Percentiles rank a stretch among this genome's conserved stretches.
Evolutionary conservation across 2,113 vertebrate genomes (phyloP).

Genomic region (Miniopterus natalensis): DNA sequence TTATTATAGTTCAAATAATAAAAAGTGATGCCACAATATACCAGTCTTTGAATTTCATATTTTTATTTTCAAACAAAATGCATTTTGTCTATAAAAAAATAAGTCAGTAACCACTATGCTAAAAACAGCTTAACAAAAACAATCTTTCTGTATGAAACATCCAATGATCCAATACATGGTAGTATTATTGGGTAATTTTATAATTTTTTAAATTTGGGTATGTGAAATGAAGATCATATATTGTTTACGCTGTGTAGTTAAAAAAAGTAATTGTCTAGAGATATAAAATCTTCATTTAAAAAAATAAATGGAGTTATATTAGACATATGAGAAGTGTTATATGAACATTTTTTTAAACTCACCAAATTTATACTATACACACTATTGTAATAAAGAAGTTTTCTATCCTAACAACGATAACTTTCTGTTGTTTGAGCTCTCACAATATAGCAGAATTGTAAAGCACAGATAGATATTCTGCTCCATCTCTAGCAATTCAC

Average conservation of each 20-base stretch:
- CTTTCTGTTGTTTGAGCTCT: slow-evolving; percentile 44
- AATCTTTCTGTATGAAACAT: neutral
- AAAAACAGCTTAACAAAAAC: neutral
- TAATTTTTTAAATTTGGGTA: neutral
- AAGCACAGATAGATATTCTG: neutral
- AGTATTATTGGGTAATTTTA: neutral
- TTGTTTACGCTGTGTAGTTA: neutral
- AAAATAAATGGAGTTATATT: neutral
- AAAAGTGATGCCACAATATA: neutral
- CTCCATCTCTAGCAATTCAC: neutral
- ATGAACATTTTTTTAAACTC: neutral
- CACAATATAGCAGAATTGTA: neutral
- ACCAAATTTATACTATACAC: neutral
- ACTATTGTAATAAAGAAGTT: slow-evolving; percentile 7
- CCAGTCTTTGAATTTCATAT: neutral
- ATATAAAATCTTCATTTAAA: slow-evolving; percentile 10
- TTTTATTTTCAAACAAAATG: slow-evolving; percentile 40
- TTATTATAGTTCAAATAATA: neutral
- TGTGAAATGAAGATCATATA: neutral
- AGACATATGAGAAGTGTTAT: neutral
- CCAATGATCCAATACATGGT: neutral
- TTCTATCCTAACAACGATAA: slow-evolving; percentile 21
- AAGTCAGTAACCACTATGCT: neutral
- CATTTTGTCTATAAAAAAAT: neutral
- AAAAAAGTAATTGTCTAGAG: neutral